Base-by-base conservation (phyloP, 2,888 invertebrate genomes). In the Eutolmus rufibarbis region DNA sequence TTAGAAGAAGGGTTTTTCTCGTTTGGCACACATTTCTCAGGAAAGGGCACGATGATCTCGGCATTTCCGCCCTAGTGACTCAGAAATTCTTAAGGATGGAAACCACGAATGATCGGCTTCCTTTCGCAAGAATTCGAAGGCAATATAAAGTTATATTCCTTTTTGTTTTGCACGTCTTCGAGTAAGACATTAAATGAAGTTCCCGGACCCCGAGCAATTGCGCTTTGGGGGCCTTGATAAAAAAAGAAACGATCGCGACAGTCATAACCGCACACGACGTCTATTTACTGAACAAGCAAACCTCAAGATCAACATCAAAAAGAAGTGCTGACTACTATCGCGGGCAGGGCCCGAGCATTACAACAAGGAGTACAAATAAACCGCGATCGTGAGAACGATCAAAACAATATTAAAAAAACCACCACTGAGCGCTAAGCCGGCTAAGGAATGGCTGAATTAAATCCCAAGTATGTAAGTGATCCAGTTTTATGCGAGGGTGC, bases 401-500 rank as follows among this genome's bases (percentile, higher is more conserved):
- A 78, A 78, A 78, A 78, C 43, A 78, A 78, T 19, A 40, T 40
- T 40, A 43, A 9, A 78, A n/a, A 78, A 43, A 43, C 78, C 40
- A 14, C 23, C 40, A 43, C 19, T 78, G 14, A 40, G 23, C 9
- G 23, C 78, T 37, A 12, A 40, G 28, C 66, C 66, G n/a, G 37
- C 78, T 19, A 40, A 77, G 77, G n/a, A 77, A 37, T 77, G 40
- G 19, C n/a, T 37, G 40, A 78, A 78, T 78, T 78, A 78, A 78
- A 43, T 66, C 66, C 66, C 12, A 23, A 43, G 78, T 78, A 78
- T 78, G 78, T 78, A 78, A 78, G 78, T 78, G 78, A 78, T 78
- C 78, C 78, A 78, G 66, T 66, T 51, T 51, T 66, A 28, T 28
- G 66, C 66, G 66, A 66, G 66, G 66, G 66, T 66, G 66, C 51